A percentile compares a stretch with the other conserved stretches of the same genome.
These are phyloP conservation scores for Euura lappo DNA, from an alignment of 1,140 invertebrate genomes.

Conservation along the genomic window DNA sequence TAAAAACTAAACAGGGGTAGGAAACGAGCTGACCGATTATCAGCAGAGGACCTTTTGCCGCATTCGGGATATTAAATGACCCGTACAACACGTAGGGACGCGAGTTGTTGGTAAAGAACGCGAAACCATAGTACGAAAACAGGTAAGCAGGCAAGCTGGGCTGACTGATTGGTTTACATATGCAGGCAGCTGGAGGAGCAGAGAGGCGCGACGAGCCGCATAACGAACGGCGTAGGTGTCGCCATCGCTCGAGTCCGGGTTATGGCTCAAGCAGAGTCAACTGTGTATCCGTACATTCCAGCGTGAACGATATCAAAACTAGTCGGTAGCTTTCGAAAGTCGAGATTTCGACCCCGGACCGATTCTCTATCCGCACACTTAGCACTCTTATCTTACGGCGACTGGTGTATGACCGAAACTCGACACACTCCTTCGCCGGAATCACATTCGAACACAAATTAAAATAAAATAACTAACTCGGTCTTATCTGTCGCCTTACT, in stretches of 20 bases:
- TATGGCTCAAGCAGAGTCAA: neutral
- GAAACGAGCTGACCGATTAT: neutral
- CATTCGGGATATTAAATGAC: neutral
- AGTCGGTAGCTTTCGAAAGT: too few relatives aligned
- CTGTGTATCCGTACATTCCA: too few relatives aligned
- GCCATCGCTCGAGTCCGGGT: neutral
- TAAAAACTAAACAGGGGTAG: neutral
- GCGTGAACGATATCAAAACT: too few relatives aligned
- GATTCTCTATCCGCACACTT: too few relatives aligned
- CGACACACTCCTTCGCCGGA: too few relatives aligned
- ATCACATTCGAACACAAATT: too few relatives aligned
- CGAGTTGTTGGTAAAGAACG: constrained; percentile 6
- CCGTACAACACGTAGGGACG: constrained; percentile 6
- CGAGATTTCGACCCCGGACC: too few relatives aligned
- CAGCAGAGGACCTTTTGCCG: neutral
- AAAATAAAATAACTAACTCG: too few relatives aligned
- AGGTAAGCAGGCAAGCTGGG: neutral
- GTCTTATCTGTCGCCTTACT: too few relatives aligned
- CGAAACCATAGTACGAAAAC: constrained; percentile 6
- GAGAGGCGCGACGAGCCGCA: constrained; percentile 3
- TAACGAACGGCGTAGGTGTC: neutral
- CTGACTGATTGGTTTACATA: neutral
- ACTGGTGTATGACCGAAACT: too few relatives aligned
- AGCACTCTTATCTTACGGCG: too few relatives aligned
- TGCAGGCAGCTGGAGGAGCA: neutral